Base-by-base conservation (phyloP, 2,113 vertebrate species). In the Pachyramphus minor region DNA sequence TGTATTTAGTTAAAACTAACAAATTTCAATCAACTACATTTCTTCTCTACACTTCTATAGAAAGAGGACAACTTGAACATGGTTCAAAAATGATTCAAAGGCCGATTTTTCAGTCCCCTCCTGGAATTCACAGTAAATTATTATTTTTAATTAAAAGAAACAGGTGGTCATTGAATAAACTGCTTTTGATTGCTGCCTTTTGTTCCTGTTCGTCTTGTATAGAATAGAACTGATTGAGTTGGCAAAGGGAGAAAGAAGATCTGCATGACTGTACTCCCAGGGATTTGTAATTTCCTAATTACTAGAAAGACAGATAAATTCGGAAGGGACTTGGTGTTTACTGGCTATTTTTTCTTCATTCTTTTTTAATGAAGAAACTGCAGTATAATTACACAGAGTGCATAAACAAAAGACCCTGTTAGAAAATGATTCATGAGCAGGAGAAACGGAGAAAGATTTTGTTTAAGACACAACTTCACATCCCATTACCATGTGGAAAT, bases 241-340 rank as follows among this genome's bases (percentile, higher is more conserved):
- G 97, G 95, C 89, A 96, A 73, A 58, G 33, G 49, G 67, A 93
- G 76, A 91, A 81, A 64, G 87, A 64, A 71, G 90, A 86, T 60
- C 75, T 78, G 81, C 79, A 80, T 33, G 89, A 69, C 76, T 72
- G 39, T 75, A 21, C 66, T 91, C 91, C 42, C 56, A 82, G 91
- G 94, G 89, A 76, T 91, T 90, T 90, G 83, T 90, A 77, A 96
- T 93, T 95, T 95, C 87, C 84, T 95, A 94, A 95, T 95, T 95
- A 94, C 92, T 92, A 82, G 47, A 84, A 78, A 87, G 87, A 76
- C 87, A 91, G 67, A 69, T 30, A 86, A 88, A 88, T 90, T 94
- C 8, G 5, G 78, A 90, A 81, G 76, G 74, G 80, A 88, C 58
- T 93, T 5, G 27, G n/a, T 88, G 88, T 94, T 89, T 95, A 89